Conservation (phyloP, 2,113 vertebrate genomes). For the Amia ocellicauda region DNA sequence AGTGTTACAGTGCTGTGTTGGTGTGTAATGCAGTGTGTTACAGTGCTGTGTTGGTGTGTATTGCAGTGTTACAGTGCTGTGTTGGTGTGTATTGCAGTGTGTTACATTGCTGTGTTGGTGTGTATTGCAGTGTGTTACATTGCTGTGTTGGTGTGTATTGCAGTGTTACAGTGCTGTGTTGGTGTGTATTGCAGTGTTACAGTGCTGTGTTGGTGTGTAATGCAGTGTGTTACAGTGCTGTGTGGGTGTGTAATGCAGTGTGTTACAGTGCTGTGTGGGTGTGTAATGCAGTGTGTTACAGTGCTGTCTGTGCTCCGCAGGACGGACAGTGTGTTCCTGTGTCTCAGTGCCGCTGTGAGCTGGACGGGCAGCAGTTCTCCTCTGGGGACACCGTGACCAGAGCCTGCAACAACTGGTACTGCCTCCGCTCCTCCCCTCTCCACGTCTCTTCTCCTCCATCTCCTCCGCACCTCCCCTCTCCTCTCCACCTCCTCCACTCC, state of each 20-base stretch:
- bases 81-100: neutral
- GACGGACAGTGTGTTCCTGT: slow-evolving; percentile 60
- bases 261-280: neutral
- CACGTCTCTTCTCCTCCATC: rapidly evolving
- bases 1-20: no score
- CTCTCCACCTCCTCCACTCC: neutral
- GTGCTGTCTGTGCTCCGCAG: slow-evolving; percentile 36
- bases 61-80: no score
- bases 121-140: no score
- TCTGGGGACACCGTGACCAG: slow-evolving; percentile 56
- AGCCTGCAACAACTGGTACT: slow-evolving; percentile 79
- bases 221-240: no score
- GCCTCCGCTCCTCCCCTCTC: neutral
- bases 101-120: neutral
- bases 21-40: no score
- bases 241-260: no score
- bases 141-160: no score
- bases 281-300: neutral
- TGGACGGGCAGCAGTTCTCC: slow-evolving; percentile 54
- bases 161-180: no score
- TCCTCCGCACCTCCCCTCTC: no score
- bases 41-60: no score
- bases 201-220: no score
- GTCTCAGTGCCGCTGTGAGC: slow-evolving; percentile 66
- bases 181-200: no score